phyloP scores from a whole-genome alignment of 2,797 vertebrate species.

The Hypotaenidia okinawae region DNA sequence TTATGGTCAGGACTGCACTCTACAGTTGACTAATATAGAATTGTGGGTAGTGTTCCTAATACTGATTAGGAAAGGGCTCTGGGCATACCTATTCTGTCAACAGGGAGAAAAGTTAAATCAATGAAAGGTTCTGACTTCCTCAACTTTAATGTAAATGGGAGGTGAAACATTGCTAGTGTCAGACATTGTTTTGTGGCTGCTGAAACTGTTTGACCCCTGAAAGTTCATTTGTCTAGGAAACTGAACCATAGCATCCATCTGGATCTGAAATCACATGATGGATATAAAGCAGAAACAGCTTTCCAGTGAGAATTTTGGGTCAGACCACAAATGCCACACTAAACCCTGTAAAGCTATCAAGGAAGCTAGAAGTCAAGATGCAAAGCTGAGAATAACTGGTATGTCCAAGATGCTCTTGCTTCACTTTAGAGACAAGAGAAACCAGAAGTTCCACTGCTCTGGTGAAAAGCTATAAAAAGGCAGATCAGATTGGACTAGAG shows the following conservation, averaged over 20 bases:
- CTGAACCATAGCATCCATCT: background rate
- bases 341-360: background rate
- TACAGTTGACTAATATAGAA: background rate
- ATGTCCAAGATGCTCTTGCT: background rate
- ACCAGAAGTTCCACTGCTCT: background rate
- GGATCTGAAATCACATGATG: background rate
- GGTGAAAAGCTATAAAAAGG: background rate
- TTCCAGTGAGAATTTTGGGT: background rate
- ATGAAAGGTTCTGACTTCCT: background rate
- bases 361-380: background rate
- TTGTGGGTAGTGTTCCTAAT: background rate
- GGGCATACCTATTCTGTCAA: background rate
- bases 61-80: background rate
- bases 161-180: background rate
- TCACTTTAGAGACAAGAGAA: background rate
- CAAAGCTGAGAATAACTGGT: background rate
- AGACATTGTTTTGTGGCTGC: background rate
- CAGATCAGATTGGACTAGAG: background rate
- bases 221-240: background rate
- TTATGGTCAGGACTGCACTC: background rate
- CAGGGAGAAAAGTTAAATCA: background rate
- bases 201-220: background rate
- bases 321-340: background rate
- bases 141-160: background rate
- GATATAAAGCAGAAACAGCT: background rate